Base-by-base conservation (phyloP, 2,888 invertebrate species). In the Loripinus fragilis region DNA sequence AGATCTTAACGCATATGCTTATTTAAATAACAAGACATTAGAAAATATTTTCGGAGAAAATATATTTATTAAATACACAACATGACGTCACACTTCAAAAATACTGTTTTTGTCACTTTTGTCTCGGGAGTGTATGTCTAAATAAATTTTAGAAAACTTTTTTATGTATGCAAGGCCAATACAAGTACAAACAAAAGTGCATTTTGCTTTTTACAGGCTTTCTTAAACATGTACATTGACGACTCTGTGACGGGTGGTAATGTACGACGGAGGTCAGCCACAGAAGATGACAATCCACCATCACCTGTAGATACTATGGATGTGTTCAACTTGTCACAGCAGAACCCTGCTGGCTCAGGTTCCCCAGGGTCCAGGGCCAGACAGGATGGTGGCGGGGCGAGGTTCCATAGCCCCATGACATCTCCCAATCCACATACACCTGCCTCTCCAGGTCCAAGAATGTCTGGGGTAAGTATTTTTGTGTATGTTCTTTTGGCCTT, bases 241-340 rank as follows among this genome's bases (percentile, higher is more conserved):
- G 98, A 98, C 91, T 96, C 96, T 76, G 90, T 90, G 38, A 86
- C 89, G 15, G 97, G 97, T 15, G 96, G 97, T 55, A 97, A 96
- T 87, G 89, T 91, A 41, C 94, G 97, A n/a, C 94, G 96, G 0
- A 95, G 97, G 76, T 96, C 98, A 0, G 96, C 98, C 87, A 97
- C 97, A 1, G 98, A 98, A 93, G 98, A 99, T 91, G 98, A 99
- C 91, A 98, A 98, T 94, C 98, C 98, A 0, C 97, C 98, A 0
- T 98, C 98, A 0, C 98, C 98, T 0, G 96, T 98, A 88, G 92
- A 93, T 76, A 80, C 90, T 41, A 87, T 91, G 78, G 97, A 97
- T 93, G 96, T 95, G 87, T 95, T 93, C 81, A 85, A 78, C 65
- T 86, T 94, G 83, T 88, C 91, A n/a, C 88, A 89, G 60, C 78